Base-by-base conservation (phyloP, 2,797 vertebrate genomes). In the Hydrolagus colliei region DNA sequence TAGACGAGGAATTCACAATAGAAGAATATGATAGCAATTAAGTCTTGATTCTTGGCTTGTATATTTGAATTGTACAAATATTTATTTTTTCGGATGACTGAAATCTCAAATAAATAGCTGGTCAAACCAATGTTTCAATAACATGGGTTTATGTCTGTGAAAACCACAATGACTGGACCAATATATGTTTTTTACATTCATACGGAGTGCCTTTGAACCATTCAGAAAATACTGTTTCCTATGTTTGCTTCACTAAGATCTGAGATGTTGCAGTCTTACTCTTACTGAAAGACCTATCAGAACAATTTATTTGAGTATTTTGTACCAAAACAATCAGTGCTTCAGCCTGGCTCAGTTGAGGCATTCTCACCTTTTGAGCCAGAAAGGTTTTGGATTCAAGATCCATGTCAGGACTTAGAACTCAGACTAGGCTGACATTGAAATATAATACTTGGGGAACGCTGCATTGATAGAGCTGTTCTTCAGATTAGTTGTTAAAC, bases 11-110 rank as follows among this genome's bases (percentile, higher is more conserved):
- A 1, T 10, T 96, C 73, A 72, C 90, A 14, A 99, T 99, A 85
- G 97, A 98, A 87, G 96, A 98, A 74, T 99, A 93, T 16, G 93
- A 93, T 85, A 98, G 96, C 62, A 96, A 97, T 79, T 96, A 89
- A 92, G 79, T 65, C 63, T 13, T 78, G 1, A 0, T 82, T 8
- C 27, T 82, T 71, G 32, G 32, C n/a, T 35, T 52, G 41, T 41
- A 67, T 68, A 14, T 82, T 82, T 22, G 7, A 18, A 67, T 63
- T 84, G 18, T 67, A 84, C 71, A 5, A 35, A 84, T 71, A 84
- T 84, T 84, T 84, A 84, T 84, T 84, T 82, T 82, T 84, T 61
- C 61, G 59, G 32, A 84, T 84, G 35, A 20, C 18, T 84, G n/a
- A 16, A 84, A 80, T 68, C 71, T 5, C 67, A 35, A 32, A 20